Conservation (phyloP, 2,888 invertebrate genomes). For the Arctia plantaginis region DNA sequence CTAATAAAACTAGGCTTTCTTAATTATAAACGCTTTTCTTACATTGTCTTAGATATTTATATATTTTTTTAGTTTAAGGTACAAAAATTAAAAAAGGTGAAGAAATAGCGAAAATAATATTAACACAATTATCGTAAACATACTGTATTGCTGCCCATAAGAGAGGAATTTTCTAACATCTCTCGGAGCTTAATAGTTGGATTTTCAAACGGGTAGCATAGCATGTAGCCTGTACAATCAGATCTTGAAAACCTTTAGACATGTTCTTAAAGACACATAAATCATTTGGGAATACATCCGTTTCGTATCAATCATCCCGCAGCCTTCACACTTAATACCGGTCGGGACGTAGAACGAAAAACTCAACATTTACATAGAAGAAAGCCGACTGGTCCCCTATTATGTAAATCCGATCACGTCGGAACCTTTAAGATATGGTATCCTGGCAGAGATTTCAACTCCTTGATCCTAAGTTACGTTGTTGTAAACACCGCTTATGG, state of each 20-base stretch:
- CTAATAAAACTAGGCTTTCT: too few species aligned
- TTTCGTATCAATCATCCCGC: conserved; percentile 74
- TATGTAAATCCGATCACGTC: conserved; percentile 81
- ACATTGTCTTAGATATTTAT: too few species aligned
- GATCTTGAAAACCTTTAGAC: conserved; percentile 22
- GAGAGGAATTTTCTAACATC: not conserved
- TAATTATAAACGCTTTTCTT: too few species aligned
- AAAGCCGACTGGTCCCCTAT: conserved; percentile 64
- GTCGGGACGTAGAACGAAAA: conserved; percentile 59
- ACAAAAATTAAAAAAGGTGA: too few species aligned
- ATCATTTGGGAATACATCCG: conserved; percentile 69
- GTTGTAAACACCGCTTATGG: conserved; percentile 73
- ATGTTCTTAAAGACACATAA: conserved; percentile 59
- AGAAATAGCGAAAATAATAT: not conserved
- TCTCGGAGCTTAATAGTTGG: not conserved
- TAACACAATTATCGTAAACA: not conserved
- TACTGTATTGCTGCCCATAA: not conserved
- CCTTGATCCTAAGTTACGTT: conserved; percentile 67
- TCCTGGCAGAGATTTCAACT: conserved; percentile 73
- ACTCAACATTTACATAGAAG: conserved; percentile 69
- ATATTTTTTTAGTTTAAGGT: too few species aligned
- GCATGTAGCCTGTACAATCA: not conserved
- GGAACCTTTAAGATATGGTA: conserved; percentile 70
- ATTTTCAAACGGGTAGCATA: too few species aligned
- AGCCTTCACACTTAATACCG: conserved; percentile 70